Base-by-base conservation (phyloP, 2,113 vertebrate genomes). In the Archilochus colubris region DNA sequence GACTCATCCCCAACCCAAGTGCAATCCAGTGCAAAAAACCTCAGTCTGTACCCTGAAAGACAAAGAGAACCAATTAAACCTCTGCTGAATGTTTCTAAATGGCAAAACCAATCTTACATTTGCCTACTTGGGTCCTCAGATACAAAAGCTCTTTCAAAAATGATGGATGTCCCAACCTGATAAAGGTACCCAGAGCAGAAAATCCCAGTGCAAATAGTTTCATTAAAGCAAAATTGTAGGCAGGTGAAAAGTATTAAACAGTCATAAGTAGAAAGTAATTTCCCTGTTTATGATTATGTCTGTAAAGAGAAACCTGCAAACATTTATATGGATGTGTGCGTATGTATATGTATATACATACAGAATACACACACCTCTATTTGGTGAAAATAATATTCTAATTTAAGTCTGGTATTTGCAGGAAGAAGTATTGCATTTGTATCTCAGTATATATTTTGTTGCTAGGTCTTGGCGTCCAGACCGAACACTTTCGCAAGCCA, bases 401-500 rank as follows among this genome's bases (percentile, higher is more conserved):
- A 58, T 83, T 54, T 50, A 75, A 80, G 10, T 53, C 20, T 72
- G 7, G 13, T 43, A 17, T 89, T 77, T 59, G 46, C 43, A 77
- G 19, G 4, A 91, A 86, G 22, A 69, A 22, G 17, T 5, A 38
- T 18, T 93, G 46, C 76, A 44, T 89, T 93, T 93, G 53, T 87
- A n/a, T 84, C 68, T 91, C 66, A n/a, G 44, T 36, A 72, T 12
- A 58, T 63, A 59, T 88, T n/a, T 95, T 80, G 74, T 95, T 94
- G 72, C 64, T 94, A 98, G 98, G 73, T 98, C 97, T 38, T 98
- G 98, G 98, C 98, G 98, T 90, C 98, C 98, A 94, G 98, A 98
- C n/a, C 93, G 98, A 76, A 98, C 96, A 1, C 95, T 98, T 95
- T 98, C 97, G 64, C 98, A 98, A 95, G 98, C 98, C 68, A 97